Base-by-base conservation (phyloP, 1,140 invertebrate species). In the Laupala kohalensis region DNA sequence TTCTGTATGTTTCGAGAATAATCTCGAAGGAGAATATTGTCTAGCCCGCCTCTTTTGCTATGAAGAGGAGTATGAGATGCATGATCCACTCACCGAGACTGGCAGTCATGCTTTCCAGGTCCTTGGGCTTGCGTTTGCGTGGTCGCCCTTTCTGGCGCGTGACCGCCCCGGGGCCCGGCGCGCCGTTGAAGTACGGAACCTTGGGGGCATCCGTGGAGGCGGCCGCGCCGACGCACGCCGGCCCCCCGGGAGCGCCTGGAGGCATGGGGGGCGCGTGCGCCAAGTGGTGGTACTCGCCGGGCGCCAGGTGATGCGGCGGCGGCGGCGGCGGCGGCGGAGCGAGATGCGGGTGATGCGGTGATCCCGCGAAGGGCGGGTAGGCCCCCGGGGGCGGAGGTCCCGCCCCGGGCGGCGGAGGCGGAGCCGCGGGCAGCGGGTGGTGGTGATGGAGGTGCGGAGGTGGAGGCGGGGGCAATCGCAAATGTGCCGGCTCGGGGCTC, bases 71-170 rank as follows among this genome's bases (percentile, higher is more conserved):
- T 4, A 24, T n/a, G 6, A 29, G 19, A 28, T 9, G 28, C 30
- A 25, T 37, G 4, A 13, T 29, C 1, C 73, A 84, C 88, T 89
- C 81, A 92, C 90, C 91, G 79, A 93, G 86, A 81, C 89, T 92
- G 27, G 90, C 89, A 25, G 90, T 90, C 88, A 93, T 91, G 53
- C 89, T 84, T 77, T 93, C 92, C 70, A 93, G 84, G 78, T 93
- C 92, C 83, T 93, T 93, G 64, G 91, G 91, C 81, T 94, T 96
- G 83, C 94, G 85, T 81, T 96, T 97, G 79, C 94, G 86, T 0
- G 94, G 94, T 73, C 95, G 83, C 1, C 94, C 94, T 84, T 97
- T 97, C 80, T 96, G 94, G 75, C 91, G 90, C 37, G 90, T 84
- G 83, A 81, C 79, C 0, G 81, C 75, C 30, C 86, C 85, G 23